A percentile compares a stretch with the other conserved stretches of the same genome.
These are phyloP conservation scores for Halcyon malimbica DNA, from an alignment of 2,113 vertebrate species.

Conservation along the genomic window DNA sequence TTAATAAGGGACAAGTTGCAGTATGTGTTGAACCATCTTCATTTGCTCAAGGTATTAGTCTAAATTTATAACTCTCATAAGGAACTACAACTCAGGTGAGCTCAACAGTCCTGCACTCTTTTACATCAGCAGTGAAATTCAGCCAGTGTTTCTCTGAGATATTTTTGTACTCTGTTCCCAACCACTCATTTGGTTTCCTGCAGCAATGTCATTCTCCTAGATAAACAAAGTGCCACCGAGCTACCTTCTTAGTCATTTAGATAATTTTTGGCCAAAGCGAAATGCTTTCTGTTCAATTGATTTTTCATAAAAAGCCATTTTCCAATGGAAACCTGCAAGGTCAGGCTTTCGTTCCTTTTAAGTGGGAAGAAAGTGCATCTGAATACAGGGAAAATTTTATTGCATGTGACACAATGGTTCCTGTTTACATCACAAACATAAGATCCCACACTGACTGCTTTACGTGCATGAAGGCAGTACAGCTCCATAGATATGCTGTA, in stretches of 20 bases:
- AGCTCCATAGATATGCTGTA: not conserved
- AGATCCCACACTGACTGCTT: not conserved
- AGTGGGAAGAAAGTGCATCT: conserved; percentile 26
- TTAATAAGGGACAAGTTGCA: not conserved
- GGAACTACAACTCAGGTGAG: not conserved
- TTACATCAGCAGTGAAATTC: not conserved
- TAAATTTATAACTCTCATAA: conserved; percentile 23
- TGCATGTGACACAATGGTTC: conserved; percentile 8
- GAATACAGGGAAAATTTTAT: conserved; percentile 13
- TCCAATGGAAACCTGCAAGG: not conserved
- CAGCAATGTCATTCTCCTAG: not conserved
- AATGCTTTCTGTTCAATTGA: not conserved
- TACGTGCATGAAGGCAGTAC: not conserved
- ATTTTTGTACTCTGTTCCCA: conserved; percentile 11
- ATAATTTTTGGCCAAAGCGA: not conserved
- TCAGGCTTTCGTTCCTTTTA: conserved; percentile 14
- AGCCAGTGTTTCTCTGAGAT: not conserved
- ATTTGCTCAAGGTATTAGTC: not conserved
- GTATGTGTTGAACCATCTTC: not conserved
- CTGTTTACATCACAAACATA: not conserved
- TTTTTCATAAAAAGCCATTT: conserved; percentile 3
- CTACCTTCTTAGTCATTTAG: not conserved
- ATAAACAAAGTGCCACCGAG: not conserved
- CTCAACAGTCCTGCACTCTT: not conserved
- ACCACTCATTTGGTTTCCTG: not conserved